Evolutionary conservation across 2,797 vertebrate species (phyloP).

Genomic region (Pogoniulus pusillus): DNA sequence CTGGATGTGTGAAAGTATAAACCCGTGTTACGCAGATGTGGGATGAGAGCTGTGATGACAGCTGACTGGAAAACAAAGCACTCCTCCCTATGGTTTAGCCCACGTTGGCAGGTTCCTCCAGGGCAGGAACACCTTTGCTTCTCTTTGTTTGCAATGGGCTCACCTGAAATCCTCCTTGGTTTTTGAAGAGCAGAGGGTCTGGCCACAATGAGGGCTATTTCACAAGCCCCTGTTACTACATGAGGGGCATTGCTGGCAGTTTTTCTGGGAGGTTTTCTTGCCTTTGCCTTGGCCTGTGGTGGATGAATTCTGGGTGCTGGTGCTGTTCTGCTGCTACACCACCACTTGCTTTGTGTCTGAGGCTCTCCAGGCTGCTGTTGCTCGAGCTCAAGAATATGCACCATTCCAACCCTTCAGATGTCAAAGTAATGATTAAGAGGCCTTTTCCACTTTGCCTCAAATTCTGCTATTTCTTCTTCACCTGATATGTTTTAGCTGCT

Average conservation of each 20-base stretch:
- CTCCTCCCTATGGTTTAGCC: background rate
- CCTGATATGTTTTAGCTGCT: background rate
- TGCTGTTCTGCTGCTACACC: background rate
- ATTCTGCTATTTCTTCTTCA: background rate
- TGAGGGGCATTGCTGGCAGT: background rate
- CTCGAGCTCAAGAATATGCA: background rate
- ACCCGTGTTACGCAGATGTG: background rate
- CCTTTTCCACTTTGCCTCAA: background rate
- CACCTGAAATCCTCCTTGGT: background rate
- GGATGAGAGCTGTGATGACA: background rate
- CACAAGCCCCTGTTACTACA: fast-evolving
- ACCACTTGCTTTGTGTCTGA: background rate
- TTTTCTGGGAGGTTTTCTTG: background rate
- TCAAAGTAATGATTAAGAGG: background rate
- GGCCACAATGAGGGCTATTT: background rate
- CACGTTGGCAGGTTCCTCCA: background rate
- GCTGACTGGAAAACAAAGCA: background rate
- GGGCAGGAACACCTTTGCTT: background rate
- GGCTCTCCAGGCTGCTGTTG: background rate
- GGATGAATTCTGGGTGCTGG: background rate
- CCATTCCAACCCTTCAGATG: background rate
- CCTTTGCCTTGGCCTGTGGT: background rate
- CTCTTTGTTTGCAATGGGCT: background rate
- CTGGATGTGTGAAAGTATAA: background rate
- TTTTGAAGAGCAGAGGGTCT: background rate